phyloP scores from a whole-genome alignment of 2,113 vertebrate species.

The Chrysemys picta region DNA sequence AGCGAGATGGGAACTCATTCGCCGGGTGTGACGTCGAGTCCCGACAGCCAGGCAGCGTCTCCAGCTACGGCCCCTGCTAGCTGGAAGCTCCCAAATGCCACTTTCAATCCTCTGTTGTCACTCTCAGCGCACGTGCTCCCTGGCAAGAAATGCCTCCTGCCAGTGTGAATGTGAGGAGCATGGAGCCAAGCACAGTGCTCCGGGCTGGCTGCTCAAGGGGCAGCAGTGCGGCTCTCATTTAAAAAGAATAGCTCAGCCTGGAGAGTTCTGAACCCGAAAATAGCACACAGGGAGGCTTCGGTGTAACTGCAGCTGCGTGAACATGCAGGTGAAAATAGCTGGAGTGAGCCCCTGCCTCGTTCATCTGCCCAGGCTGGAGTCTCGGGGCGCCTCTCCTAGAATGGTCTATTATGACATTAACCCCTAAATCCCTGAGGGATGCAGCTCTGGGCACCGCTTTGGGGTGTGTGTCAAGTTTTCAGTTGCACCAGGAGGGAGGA shows the following conservation, averaged over 20 bases:
- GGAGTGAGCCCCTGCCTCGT: not conserved
- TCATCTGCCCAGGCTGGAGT: not conserved
- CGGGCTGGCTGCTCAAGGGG: not conserved
- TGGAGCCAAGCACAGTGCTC: not conserved
- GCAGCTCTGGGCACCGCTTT: not conserved
- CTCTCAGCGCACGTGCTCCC: not conserved
- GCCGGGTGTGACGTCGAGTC: not conserved
- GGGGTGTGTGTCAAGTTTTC: not conserved
- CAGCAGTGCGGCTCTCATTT: not conserved
- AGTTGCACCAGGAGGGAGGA: not conserved
- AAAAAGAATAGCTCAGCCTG: not conserved
- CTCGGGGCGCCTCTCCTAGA: not conserved
- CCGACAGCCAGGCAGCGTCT: not conserved
- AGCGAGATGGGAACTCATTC: not conserved
- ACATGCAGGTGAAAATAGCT: not conserved
- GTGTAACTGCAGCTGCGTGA: not conserved
- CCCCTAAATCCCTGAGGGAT: not conserved
- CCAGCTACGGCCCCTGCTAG: not conserved
- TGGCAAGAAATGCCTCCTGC: not conserved
- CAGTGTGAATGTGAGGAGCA: not conserved
- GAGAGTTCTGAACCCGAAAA: not conserved
- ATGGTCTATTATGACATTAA: not conserved
- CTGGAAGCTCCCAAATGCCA: not conserved
- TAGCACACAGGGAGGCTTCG: not conserved
- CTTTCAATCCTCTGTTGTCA: not conserved